Percentiles rank a stretch among this genome's conserved stretches.
phyloP scores from a whole-genome alignment of 1,140 invertebrate genomes.

The Dinoponera quadriceps region DNA sequence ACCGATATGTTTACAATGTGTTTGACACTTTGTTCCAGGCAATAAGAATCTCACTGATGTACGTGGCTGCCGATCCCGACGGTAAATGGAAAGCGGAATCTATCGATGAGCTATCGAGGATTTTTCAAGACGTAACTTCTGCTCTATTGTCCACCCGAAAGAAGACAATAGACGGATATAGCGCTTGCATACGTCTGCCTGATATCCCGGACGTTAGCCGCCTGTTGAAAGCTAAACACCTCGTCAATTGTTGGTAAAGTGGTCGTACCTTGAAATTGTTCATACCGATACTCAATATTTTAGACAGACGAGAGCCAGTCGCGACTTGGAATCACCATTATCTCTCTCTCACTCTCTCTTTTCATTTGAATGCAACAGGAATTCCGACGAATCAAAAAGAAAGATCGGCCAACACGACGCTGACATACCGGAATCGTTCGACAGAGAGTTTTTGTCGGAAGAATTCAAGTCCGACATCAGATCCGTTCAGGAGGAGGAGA shows the following conservation, averaged over 20 bases:
- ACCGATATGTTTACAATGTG: conserved; percentile 15
- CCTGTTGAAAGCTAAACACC: not conserved
- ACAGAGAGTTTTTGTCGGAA: not conserved
- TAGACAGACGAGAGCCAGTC: no score
- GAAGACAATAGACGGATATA: conserved; percentile 61
- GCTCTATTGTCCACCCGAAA: conserved; percentile 64
- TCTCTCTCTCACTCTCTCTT: not conserved
- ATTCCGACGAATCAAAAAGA: not conserved
- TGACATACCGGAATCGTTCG: not conserved
- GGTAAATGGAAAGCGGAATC: conserved; percentile 70
- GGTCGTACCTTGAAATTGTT: not conserved
- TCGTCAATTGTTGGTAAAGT: not conserved
- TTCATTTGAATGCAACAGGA: not conserved
- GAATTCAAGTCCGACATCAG: not conserved
- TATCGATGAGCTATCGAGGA: conserved; percentile 50
- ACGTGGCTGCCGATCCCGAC: conserved; percentile 69
- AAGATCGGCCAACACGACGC: not conserved
- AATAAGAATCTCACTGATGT: conserved; percentile 77
- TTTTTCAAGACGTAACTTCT: not conserved
- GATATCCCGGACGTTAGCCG: not conserved
- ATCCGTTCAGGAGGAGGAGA: not conserved
- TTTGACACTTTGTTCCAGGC: conserved; percentile 74
- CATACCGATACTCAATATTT: no score
- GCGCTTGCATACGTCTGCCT: conserved; percentile 63
- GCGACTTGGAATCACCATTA: not conserved